A percentile compares a stretch with the other conserved stretches of the same genome.
Evolutionary conservation across 2,888 invertebrate genomes (phyloP).

Genomic region (Catocala nupta): DNA sequence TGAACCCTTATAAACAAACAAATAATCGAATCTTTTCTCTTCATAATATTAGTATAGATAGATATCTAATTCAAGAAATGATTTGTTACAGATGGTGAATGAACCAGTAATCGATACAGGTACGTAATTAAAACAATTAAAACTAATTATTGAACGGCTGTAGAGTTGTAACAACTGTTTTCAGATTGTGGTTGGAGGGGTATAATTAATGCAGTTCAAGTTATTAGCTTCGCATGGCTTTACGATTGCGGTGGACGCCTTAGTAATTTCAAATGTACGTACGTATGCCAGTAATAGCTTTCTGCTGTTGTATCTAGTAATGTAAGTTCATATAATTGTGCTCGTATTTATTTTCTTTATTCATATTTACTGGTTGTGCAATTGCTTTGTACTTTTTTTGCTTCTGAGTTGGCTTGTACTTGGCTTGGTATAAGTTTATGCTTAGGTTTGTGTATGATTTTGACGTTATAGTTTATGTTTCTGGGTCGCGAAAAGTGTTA

Average conservation of each 20-base stretch:
- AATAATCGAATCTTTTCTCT: too few relatives aligned
- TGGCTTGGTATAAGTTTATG: too few relatives aligned
- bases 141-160: constrained; percentile 33
- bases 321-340: too few relatives aligned
- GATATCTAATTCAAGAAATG: constrained; percentile 11
- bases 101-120: constrained; percentile 59
- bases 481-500: too few relatives aligned
- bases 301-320: constrained; percentile 10
- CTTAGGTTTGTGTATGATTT: too few relatives aligned
- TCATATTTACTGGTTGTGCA: too few relatives aligned
- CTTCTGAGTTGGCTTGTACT: too few relatives aligned
- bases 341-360: too few relatives aligned
- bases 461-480: too few relatives aligned
- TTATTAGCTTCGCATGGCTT: constrained; percentile 46
- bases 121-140: constrained; percentile 49
- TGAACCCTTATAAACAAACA: too few relatives aligned
- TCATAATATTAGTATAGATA: too few relatives aligned
- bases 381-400: too few relatives aligned
- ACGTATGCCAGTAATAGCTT: constrained; percentile 31
- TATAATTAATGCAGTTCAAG: constrained; percentile 49
- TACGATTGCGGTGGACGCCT: constrained; percentile 46
- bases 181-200: constrained; percentile 31
- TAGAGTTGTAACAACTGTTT: constrained; percentile 41
- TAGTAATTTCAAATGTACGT: constrained; percentile 40
- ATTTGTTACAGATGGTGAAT: constrained; percentile 70